Evolutionary conservation across 2,113 vertebrate species (phyloP), one percentile per base, ranked within the genome.

Genomic region (Empidonax traillii): DNA sequence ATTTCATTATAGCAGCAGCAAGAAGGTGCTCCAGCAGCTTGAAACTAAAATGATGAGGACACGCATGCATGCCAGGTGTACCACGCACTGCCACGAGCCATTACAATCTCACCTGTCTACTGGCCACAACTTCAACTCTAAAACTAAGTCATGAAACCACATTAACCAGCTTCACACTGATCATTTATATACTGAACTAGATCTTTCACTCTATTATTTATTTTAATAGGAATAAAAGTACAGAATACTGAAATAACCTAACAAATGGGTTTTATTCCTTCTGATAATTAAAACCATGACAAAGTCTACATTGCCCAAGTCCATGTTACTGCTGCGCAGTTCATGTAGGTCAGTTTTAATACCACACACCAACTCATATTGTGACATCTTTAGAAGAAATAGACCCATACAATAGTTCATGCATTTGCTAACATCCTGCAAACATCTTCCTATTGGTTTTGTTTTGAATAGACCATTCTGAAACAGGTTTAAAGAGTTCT

Each of bases 1-100:
- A 74, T 88, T 96, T 93, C 88, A 84, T 95, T 96, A 63, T 14
- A 62, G 72, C 44, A 90, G 56, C 28, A 93, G 51, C 78, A 88
- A 51, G 55, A 80, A 76, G 49, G 55, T 63, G 37, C 55, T 77
- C 33, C 8, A 37, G 16, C 20, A 77, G 6, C 39, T 77, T 92
- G 86, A 90, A 88, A 39, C 18, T 24, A 21, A 88, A 92, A 39
- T 0, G 0, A 72, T n/a, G 85, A 85, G 43, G 43, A 85, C 65
- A 63, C 2, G 13, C 35, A 49, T 0, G 0, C 0, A 0, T 82
- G 46, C 51, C 51, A 43, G 55, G 20, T 55, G 67, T 55, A 69
- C 67, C 41, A 76, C 0, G 0, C 51, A 62, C 19, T 66, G 75
- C n/a, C 85, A 80, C 0, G 2, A 83, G 66, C 49, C n/a, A 66